Base-by-base conservation (phyloP, 2,888 invertebrate species). In the Caenorhabditis sp. region DNA sequence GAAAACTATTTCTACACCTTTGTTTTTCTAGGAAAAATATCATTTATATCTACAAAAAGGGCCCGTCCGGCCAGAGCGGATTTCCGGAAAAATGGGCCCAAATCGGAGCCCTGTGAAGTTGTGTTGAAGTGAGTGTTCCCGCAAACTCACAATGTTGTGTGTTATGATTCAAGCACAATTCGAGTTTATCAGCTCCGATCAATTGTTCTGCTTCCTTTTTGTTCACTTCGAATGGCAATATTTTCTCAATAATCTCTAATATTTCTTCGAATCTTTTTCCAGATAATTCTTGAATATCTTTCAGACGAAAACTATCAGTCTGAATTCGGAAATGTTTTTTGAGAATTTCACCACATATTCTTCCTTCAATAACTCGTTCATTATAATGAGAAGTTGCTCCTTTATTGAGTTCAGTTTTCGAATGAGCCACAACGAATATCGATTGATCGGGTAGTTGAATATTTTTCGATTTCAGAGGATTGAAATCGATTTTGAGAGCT, bases 361-460 rank as follows among this genome's bases (percentile, higher is more conserved):
- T 92, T 86, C 97, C 97, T 90, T 99, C 97, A 49, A 94, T 93
- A 0, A 99, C 99, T 63, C 99, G 90, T 78, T 92, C 92, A 89
- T 99, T 99, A 88, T 92, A 99, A 89, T 95, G 93, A 8, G 89
- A 88, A 0, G 94, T 93, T 17, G 95, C 94, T 12, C 97, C 97
- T 90, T 99, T 99, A 89, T 97, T 96, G 78, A 93, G 58, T 17
- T 76, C 73, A 2, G 70, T 76, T 17, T 76, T 77, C 88, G 95
- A 94, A 88, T 99, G 95, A 50, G 95, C 94, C 66, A 99, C 93
- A 1, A 97, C 94, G 89, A 99, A 97, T 37, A 92, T 92, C 17
- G 93, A 93, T 73, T 92, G 92, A 70, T 91, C 88, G 0, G 99
- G 97, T 64, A 99, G 89, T 4, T 89, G 89, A 21, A 78, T 66